Conservation (phyloP, 1,140 invertebrate genomes). For the Megalopta genalis region DNA sequence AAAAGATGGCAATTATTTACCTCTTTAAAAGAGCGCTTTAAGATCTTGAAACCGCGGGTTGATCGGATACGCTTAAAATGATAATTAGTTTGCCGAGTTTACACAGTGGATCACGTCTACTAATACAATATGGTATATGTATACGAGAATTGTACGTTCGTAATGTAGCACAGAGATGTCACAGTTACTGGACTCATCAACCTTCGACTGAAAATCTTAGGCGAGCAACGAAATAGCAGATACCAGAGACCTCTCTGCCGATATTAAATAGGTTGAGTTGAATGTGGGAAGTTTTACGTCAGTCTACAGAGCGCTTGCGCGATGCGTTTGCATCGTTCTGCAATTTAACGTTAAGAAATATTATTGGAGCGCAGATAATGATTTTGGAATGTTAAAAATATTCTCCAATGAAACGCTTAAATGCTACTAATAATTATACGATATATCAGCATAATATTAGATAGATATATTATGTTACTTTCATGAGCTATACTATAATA, state of each 20-base stretch:
- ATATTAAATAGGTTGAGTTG: slow-evolving; percentile 32
- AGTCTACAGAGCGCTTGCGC: slow-evolving; percentile 38
- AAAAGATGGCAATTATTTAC: slow-evolving; percentile 49
- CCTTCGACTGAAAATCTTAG: slow-evolving; percentile 17
- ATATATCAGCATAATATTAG: too few species aligned
- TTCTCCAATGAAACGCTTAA: too few species aligned
- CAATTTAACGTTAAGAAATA: background rate
- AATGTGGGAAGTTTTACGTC: background rate
- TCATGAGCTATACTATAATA: too few species aligned
- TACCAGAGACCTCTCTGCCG: background rate
- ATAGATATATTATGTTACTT: too few species aligned
- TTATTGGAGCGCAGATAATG: too few species aligned
- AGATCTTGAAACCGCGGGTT: background rate
- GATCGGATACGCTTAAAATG: background rate
- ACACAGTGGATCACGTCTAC: background rate
- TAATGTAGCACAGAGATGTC: background rate
- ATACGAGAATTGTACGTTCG: too few species aligned
- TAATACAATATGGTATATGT: background rate
- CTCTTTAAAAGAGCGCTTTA: slow-evolving; percentile 13
- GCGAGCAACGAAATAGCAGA: slow-evolving; percentile 9
- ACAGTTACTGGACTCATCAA: slow-evolving; percentile 6
- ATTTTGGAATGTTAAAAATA: too few species aligned
- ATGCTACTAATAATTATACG: too few species aligned
- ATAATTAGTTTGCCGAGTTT: background rate
- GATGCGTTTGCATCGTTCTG: background rate